Percentiles rank a stretch among this genome's conserved stretches.
phyloP scores from a whole-genome alignment of 2,113 vertebrate species.

The Arizona elegans region DNA sequence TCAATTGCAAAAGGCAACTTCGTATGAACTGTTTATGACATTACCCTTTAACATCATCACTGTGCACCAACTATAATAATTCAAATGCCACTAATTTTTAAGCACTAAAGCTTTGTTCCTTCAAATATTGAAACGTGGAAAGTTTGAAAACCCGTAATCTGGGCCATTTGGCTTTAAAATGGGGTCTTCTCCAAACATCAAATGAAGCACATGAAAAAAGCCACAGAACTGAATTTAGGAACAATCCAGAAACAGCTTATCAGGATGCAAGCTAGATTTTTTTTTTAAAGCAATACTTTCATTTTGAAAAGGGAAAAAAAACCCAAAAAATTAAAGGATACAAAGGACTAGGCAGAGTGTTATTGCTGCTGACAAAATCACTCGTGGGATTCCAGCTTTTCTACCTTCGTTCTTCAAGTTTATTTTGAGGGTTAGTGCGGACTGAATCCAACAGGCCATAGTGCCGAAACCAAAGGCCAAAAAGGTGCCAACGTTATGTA shows the following conservation, averaged over 20 bases:
- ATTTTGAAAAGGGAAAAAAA: not conserved
- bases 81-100: not conserved
- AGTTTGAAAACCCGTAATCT: not conserved
- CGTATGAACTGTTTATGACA: too few species aligned
- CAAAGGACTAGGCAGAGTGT: constrained; percentile 82
- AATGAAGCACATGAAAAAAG: not conserved
- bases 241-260: not conserved
- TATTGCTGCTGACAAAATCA: constrained; percentile 78
- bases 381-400: constrained; percentile 73
- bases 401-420: constrained; percentile 84
- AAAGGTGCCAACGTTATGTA: constrained; percentile 80
- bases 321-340: constrained; percentile 77
- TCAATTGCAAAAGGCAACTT: too few species aligned
- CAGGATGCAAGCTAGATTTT: not conserved
- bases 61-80: not conserved
- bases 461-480: constrained; percentile 87
- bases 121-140: not conserved
- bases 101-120: not conserved
- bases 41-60: not conserved
- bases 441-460: constrained; percentile 88
- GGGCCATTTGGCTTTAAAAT: not conserved
- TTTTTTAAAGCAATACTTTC: not conserved
- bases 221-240: not conserved
- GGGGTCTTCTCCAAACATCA: not conserved
- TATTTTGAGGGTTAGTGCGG: constrained; percentile 82